Conservation (phyloP, 2,797 vertebrate species). For the Eidolon dupreanum region DNA sequence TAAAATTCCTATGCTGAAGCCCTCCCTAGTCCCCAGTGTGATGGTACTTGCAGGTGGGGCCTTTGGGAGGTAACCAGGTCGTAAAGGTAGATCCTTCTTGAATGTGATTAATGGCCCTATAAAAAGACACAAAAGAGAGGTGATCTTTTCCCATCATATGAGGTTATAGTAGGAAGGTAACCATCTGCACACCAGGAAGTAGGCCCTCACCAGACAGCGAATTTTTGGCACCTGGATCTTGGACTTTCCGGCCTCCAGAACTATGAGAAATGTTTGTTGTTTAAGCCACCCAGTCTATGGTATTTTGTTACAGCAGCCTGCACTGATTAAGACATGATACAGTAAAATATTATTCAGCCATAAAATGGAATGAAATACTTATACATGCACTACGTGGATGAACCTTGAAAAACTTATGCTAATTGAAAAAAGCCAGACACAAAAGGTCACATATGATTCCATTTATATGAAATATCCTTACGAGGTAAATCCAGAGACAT, state of each 20-base stretch:
- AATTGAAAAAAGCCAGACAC: constrained; percentile 22
- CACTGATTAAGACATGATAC: neutral
- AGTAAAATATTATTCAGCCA: neutral
- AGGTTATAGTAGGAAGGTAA: neutral
- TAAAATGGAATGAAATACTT: neutral
- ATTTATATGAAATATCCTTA: constrained; percentile 2
- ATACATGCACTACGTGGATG: neutral
- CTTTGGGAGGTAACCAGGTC: neutral
- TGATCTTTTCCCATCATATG: neutral
- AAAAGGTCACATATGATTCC: neutral
- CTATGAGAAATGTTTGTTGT: neutral
- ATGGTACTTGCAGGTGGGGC: neutral
- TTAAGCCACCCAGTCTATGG: neutral
- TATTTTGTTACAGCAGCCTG: neutral
- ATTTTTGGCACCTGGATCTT: neutral
- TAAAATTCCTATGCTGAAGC: neutral
- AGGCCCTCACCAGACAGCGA: neutral
- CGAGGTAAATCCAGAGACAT: neutral
- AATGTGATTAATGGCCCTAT: neutral
- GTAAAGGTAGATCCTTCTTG: neutral
- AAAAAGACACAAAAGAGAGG: neutral
- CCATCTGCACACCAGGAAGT: neutral
- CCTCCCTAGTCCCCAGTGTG: neutral
- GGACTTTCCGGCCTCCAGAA: neutral
- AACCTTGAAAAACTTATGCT: neutral